phyloP scores from a whole-genome alignment of 1,140 invertebrate genomes.

The Habropoda laboriosa region DNA sequence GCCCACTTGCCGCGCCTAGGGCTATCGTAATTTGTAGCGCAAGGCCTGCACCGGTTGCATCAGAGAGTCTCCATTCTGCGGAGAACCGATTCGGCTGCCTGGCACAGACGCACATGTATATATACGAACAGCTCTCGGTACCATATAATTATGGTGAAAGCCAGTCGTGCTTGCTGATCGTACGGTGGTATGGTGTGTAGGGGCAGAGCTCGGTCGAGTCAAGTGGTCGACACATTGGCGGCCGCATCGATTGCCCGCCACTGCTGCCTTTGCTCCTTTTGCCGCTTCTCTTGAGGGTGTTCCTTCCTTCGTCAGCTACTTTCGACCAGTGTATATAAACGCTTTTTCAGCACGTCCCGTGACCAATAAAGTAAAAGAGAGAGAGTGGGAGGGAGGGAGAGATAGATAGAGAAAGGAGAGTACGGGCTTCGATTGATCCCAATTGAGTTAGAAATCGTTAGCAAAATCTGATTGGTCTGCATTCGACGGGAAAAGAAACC shows the following conservation, averaged over 20 bases:
- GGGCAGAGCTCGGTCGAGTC: slow-evolving; percentile 29
- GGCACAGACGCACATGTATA: slow-evolving; percentile 1
- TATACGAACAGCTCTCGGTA: slow-evolving; percentile 33
- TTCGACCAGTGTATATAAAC: neutral
- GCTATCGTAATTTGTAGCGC: slow-evolving; percentile 67
- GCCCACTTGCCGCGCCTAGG: slow-evolving; percentile 23
- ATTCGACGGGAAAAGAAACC: neutral
- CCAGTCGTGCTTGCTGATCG: slow-evolving; percentile 58
- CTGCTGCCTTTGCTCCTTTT: slow-evolving; percentile 8
- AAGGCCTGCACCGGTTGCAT: slow-evolving; percentile 70
- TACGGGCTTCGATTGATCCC: slow-evolving; percentile 39
- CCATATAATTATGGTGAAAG: slow-evolving; percentile 77
- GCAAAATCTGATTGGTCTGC: slow-evolving; percentile 30
- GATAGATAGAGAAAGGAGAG: too few species aligned
- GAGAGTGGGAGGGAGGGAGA: too few species aligned
- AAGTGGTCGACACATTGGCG: slow-evolving; percentile 38
- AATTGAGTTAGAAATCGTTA: slow-evolving; percentile 44
- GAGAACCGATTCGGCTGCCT: slow-evolving; percentile 42
- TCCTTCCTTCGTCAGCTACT: slow-evolving; percentile 36
- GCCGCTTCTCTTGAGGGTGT: slow-evolving; percentile 1
- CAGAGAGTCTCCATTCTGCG: slow-evolving; percentile 58
- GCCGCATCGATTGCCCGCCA: slow-evolving; percentile 24
- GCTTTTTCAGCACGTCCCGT: neutral
- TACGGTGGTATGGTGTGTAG: slow-evolving; percentile 19
- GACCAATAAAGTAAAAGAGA: too few species aligned